A percentile compares a stretch with the other conserved stretches of the same genome.
These are phyloP conservation scores for Scolopax rusticola DNA, from an alignment of 2,797 vertebrate species.

Conservation along the genomic window DNA sequence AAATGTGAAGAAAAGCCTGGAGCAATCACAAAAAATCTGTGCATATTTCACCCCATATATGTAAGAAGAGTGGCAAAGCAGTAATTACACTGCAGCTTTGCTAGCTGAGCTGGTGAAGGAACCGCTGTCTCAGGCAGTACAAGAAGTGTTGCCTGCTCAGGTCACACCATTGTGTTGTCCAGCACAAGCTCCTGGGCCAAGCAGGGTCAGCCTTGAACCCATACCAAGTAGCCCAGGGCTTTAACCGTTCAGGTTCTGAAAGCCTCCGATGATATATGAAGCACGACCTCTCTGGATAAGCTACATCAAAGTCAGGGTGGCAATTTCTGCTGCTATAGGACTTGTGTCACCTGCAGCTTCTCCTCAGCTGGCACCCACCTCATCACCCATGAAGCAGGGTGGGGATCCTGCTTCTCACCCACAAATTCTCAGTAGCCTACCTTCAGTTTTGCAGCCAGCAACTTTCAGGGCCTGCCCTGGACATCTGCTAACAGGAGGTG, in stretches of 20 bases:
- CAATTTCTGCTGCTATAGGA: neutral
- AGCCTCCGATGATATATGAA: neutral
- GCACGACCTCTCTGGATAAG: neutral
- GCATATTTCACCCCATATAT: neutral
- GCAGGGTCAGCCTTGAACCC: neutral
- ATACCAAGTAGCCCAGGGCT: neutral
- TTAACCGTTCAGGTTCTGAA: neutral
- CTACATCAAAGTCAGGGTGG: neutral
- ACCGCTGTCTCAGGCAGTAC: neutral
- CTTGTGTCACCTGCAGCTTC: neutral
- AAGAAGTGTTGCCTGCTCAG: neutral
- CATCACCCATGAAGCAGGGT: neutral
- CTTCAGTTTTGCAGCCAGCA: neutral
- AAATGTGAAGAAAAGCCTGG: neutral
- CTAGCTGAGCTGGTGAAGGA: neutral
- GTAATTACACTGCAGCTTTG: neutral
- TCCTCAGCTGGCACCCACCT: neutral
- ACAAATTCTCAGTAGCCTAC: neutral
- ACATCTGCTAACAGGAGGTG: neutral
- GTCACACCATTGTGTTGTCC: neutral
- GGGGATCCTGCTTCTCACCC: neutral
- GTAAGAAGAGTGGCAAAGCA: neutral
- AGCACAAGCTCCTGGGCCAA: neutral
- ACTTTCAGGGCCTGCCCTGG: neutral
- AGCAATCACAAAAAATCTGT: fast-evolving